These are phyloP conservation scores for Mylabris sibirica DNA, from an alignment of 2,888 invertebrate genomes.

Conservation along the genomic window DNA sequence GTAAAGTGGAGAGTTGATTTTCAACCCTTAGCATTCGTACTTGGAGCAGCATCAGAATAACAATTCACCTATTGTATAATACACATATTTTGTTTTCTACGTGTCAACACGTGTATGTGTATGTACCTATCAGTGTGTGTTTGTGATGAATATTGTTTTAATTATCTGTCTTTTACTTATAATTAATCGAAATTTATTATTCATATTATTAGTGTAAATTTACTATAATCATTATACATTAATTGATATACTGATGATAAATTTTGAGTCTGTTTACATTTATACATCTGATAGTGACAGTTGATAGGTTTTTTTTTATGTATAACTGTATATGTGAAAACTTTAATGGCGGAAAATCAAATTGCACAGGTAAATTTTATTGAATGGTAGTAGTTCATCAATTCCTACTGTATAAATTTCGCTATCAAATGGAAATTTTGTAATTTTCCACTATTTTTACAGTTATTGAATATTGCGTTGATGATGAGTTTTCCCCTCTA, in stretches of 20 bases:
- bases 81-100: slow-evolving; percentile 5
- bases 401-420: background rate
- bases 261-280: background rate
- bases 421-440: background rate
- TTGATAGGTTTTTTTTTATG: slow-evolving; percentile 31
- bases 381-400: background rate
- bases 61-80: background rate
- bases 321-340: slow-evolving; percentile 1
- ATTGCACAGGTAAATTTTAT: slow-evolving; percentile 65
- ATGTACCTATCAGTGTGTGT: background rate
- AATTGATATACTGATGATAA: background rate
- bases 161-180: too few relatives aligned
- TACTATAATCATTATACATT: background rate
- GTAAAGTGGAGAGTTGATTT: background rate
- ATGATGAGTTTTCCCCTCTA: background rate
- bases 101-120: slow-evolving; percentile 3
- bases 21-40: slow-evolving; percentile 9
- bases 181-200: too few relatives aligned
- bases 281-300: slow-evolving; percentile 34
- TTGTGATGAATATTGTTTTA: background rate
- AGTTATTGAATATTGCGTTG: background rate
- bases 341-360: slow-evolving; percentile 65
- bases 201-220: background rate
- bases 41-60: background rate
- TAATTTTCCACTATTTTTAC: background rate